Evolutionary conservation across 2,797 vertebrate genomes (phyloP).

Genomic region (Cyclura pinguis): DNA sequence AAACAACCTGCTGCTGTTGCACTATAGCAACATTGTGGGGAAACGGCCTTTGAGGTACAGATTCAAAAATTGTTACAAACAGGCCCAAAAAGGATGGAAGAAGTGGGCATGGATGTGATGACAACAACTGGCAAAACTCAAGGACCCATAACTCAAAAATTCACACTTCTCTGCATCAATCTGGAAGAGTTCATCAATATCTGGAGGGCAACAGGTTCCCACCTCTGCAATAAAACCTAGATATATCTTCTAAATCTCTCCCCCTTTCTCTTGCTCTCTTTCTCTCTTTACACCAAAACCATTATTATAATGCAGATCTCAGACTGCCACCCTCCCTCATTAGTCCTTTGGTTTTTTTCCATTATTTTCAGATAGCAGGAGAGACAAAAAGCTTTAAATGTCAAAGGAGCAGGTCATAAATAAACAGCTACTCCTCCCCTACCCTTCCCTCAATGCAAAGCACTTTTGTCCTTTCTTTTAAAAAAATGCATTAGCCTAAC

Average conservation of each 20-base stretch:
- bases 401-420: constrained; percentile 67
- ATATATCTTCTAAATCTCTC: no score
- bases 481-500: constrained; percentile 68
- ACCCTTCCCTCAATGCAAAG: constrained; percentile 24
- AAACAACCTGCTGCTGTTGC: no score
- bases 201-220: neutral
- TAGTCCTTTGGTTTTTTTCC: constrained; percentile 39
- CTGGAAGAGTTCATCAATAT: neutral
- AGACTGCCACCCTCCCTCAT: constrained; percentile 6
- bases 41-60: no score
- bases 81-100: no score
- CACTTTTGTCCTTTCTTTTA: constrained; percentile 12
- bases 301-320: constrained; percentile 40
- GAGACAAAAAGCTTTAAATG: constrained; percentile 60
- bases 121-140: no score
- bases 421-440: constrained; percentile 43
- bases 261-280: neutral
- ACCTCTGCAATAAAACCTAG: constrained; percentile 38
- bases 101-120: no score
- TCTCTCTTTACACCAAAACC: neutral
- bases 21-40: no score
- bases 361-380: constrained; percentile 54
- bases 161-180: no score
- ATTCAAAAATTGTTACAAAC: no score
- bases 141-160: no score